Evolutionary conservation across 2,797 vertebrate genomes (phyloP).

Genomic region (Rhynchotus rufescens): DNA sequence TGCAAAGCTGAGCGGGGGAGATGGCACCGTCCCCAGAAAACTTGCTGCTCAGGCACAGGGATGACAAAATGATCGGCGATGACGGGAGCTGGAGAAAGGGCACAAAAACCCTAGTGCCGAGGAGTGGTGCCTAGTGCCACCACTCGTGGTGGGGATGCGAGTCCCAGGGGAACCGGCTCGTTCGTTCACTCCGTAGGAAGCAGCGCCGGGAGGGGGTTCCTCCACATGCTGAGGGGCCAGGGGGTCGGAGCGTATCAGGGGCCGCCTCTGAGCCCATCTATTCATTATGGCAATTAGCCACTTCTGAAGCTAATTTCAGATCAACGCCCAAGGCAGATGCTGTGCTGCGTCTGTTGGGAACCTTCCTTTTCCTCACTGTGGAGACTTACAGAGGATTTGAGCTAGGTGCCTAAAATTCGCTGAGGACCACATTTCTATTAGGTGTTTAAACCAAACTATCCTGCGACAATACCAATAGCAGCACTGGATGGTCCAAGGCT

Average conservation of each 20-base stretch:
- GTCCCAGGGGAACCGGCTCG: too few relatives aligned
- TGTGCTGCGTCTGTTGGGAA: neutral
- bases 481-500: neutral
- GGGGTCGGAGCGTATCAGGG: neutral
- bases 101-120: neutral
- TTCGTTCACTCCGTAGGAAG: neutral
- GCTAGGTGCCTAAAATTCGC: neutral
- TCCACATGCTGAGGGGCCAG: neutral
- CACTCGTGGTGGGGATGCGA: too few relatives aligned
- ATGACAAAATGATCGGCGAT: neutral
- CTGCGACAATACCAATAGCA: neutral
- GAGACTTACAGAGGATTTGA: neutral
- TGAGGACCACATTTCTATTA: neutral
- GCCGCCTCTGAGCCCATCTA: neutral
- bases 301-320: neutral
- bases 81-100: neutral
- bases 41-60: neutral
- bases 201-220: neutral
- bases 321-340: neutral
- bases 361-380: neutral
- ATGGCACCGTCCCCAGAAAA: neutral
- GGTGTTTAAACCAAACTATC: neutral
- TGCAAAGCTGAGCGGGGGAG: accelerated
- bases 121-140: too few relatives aligned
- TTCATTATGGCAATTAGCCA: neutral